phyloP scores from a whole-genome alignment of 2,888 invertebrate species.

The Nysson spinosus region DNA sequence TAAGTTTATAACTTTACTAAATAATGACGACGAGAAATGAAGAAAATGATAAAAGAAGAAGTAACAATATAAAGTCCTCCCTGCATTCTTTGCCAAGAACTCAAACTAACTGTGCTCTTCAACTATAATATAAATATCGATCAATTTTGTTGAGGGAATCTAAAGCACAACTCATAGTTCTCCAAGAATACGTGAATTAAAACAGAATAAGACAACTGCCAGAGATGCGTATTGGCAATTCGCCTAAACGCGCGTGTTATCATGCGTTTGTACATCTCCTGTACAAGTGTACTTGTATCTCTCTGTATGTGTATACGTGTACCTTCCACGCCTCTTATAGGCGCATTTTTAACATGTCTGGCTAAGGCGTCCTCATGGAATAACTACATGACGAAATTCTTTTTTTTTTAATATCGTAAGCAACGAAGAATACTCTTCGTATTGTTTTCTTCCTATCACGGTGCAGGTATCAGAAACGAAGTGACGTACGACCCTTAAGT shows the following conservation, averaged over 20 bases:
- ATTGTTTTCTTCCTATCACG: slow-evolving; percentile 50
- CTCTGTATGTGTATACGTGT: not conserved
- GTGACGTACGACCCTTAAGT: slow-evolving; percentile 33
- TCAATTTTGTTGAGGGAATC: too few species aligned
- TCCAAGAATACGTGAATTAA: too few species aligned
- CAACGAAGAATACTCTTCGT: slow-evolving; percentile 45
- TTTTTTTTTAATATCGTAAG: slow-evolving; percentile 43
- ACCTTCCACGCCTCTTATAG: slow-evolving; percentile 17
- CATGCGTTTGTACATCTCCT: slow-evolving; percentile 15
- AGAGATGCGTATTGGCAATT: not conserved
- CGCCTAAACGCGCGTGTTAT: slow-evolving; percentile 11
- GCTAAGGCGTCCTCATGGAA: slow-evolving; percentile 66
- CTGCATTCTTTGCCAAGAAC: too few species aligned
- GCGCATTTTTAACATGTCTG: slow-evolving; percentile 50
- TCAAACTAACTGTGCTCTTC: too few species aligned
- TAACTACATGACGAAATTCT: slow-evolving; percentile 47
- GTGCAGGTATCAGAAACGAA: slow-evolving; percentile 45
- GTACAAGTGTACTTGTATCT: slow-evolving; percentile 7
- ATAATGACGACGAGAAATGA: too few species aligned
- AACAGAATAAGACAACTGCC: slow-evolving; percentile 1
- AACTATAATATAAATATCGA: too few species aligned
- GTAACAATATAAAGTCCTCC: too few species aligned
- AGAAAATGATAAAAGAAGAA: too few species aligned
- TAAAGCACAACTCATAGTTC: too few species aligned
- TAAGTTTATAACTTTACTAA: too few species aligned